Percentiles rank a stretch among this genome's conserved stretches.
These are phyloP conservation scores for Agriopis aurantiaria DNA, from an alignment of 2,888 invertebrate species.

Conservation along the genomic window DNA sequence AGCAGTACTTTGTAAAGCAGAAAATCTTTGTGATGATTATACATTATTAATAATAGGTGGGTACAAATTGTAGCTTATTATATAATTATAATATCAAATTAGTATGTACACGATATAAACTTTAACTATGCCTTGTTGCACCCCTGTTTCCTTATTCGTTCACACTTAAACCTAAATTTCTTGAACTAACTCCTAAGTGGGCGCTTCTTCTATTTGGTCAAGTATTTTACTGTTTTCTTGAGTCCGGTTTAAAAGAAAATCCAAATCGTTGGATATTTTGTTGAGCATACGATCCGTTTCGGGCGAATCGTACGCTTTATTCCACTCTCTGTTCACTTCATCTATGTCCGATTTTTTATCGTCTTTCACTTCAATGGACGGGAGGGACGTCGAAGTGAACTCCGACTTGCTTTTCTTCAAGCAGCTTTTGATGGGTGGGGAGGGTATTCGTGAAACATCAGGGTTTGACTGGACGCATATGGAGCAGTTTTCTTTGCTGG, in stretches of 20 bases:
- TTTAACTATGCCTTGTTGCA: constrained; percentile 61
- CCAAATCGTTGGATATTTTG: constrained; percentile 93
- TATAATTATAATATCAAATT: constrained; percentile 29
- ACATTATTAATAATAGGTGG: constrained; percentile 38
- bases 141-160: constrained; percentile 72
- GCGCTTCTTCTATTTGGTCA: constrained; percentile 75
- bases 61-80: constrained; percentile 42
- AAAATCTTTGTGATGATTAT: constrained; percentile 21
- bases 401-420: constrained; percentile 71
- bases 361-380: constrained; percentile 70
- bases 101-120: constrained; percentile 48
- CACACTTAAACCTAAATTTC: constrained; percentile 46
- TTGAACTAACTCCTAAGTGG: constrained; percentile 63
- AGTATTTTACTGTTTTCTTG: constrained; percentile 64
- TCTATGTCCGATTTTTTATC: constrained; percentile 71
- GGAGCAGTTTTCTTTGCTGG: constrained; percentile 71
- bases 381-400: constrained; percentile 70
- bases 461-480: constrained; percentile 78
- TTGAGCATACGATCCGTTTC: constrained; percentile 89
- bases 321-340: constrained; percentile 74
- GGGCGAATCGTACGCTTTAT: constrained; percentile 71
- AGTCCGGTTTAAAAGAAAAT: constrained; percentile 91
- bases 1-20: constrained; percentile 14
- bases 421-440: constrained; percentile 80
- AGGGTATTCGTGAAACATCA: constrained; percentile 71